Base-by-base conservation (phyloP, 1,140 invertebrate genomes). In the Drosophila pallidifrons region DNA sequence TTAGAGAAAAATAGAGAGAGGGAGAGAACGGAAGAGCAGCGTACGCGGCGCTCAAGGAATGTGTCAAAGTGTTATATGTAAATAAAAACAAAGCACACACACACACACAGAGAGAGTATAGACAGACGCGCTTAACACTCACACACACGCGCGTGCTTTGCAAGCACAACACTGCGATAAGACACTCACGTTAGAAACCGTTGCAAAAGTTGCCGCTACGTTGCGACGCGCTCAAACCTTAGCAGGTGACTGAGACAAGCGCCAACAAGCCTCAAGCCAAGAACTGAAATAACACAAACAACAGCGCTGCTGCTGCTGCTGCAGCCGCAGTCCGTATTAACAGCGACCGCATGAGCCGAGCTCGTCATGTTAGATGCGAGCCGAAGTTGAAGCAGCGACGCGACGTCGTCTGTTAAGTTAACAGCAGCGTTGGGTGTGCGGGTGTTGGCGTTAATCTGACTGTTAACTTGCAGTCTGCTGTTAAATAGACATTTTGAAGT, bases 231-330 rank as follows among this genome's bases (percentile, higher is more conserved):
- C 71, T 88, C 70, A 79, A 78, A 68, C 78, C 74, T 64, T 78
- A 58, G 68, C 80, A 88, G 71, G 81, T 88, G 83, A 88, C 83
- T 88, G 81, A 79, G 74, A 65, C 58, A 75, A 81, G 76, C 77
- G 47, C 30, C 72, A 76, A 60, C 61, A 69, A 47, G 68, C 79
- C 59, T 59, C 67, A 77, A 76, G 67, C 81, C 67, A 82, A 83
- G 76, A 82, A 82, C 76, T 75, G 75, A 69, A 46, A 61, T 41
- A 58, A 66, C 38, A 58, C 45, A 81, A 70, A 13, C 57, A 20
- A 45, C 65, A 58, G 38, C 79, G 74, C 64, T 67, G 52, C 45
- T n/a, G 41, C 60, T 20, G 28, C n/a, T 15, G 1, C 68, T 11
- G 8, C 64, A 52, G 5, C 49, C 10, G 16, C 51, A 30, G 20